These are phyloP conservation scores for Drosophila affinis DNA, from an alignment of 2,888 invertebrate genomes.

Conservation along the genomic window DNA sequence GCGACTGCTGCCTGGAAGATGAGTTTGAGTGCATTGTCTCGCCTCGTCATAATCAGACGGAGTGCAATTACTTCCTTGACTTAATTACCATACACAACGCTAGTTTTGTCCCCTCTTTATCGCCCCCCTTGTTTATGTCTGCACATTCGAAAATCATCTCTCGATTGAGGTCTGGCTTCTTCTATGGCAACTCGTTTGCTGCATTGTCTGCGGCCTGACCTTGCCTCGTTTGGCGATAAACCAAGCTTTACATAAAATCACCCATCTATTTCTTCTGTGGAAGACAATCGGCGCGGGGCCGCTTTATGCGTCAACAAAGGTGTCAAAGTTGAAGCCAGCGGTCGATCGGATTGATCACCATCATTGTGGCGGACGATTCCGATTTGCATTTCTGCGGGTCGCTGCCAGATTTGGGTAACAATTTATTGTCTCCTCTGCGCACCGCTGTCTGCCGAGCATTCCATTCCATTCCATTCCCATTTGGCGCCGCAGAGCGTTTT, in stretches of 20 bases:
- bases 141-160: conserved; percentile 21
- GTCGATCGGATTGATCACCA: conserved; percentile 73
- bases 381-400: conserved; percentile 44
- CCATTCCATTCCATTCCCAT: conserved; percentile 57
- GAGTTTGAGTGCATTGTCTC: conserved; percentile 61
- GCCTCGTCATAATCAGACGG: conserved; percentile 45
- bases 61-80: conserved; percentile 75
- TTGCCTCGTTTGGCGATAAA: conserved; percentile 59
- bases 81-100: conserved; percentile 53
- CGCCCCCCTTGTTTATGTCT: neutral
- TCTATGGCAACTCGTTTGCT: conserved; percentile 43
- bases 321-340: conserved; percentile 51
- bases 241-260: conserved; percentile 56
- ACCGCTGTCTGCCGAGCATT: conserved; percentile 23
- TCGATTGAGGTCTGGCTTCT: conserved; percentile 24
- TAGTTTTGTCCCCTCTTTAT: too few species aligned
- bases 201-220: conserved; percentile 55
- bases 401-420: conserved; percentile 65
- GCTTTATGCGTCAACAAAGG: conserved; percentile 64
- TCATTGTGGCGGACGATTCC: conserved; percentile 34
- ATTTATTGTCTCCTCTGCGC: conserved; percentile 49
- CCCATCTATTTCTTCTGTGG: neutral
- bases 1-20: conserved; percentile 57
- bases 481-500: conserved; percentile 26
- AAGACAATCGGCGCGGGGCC: conserved; percentile 1